Evolutionary conservation across 53 echinoderm and acorn worm species (phyloP).

Genomic region (Holothuria scabra): DNA sequence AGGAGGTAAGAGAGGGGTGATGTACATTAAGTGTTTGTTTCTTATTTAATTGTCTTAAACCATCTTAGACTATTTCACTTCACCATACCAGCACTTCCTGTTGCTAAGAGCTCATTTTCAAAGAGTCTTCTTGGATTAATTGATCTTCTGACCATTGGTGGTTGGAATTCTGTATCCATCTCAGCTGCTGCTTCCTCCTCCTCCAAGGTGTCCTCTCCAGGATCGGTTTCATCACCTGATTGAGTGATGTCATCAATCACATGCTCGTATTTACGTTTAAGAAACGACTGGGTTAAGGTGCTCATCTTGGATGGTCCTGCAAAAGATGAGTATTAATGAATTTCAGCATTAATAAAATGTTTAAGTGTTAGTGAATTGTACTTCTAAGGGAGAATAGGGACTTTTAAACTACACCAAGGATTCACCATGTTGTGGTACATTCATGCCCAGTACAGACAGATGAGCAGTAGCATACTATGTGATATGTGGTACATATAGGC

Average conservation of each 20-base stretch:
- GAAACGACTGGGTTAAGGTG: conserved; percentile 42
- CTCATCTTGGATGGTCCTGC: conserved; percentile 58
- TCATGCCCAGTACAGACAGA: too few relatives aligned
- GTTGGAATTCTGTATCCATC: neutral
- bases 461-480: too few relatives aligned
- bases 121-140: neutral
- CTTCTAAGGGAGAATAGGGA: too few relatives aligned
- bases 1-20: too few relatives aligned
- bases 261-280: conserved; percentile 65
- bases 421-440: too few relatives aligned
- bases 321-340: neutral
- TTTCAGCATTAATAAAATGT: neutral
- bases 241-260: conserved; percentile 36
- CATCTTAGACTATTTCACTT: neutral
- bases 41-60: too few relatives aligned
- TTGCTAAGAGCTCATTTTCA: conserved; percentile 7
- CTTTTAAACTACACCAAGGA: too few relatives aligned
- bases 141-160: neutral
- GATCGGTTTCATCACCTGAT: conserved; percentile 24
- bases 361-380: too few relatives aligned
- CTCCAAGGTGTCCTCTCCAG: conserved; percentile 2
- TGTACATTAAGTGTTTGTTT: too few relatives aligned
- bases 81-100: neutral
- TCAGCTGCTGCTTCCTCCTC: conserved; percentile 34
- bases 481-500: too few relatives aligned